phyloP scores from a whole-genome alignment of 1,140 invertebrate genomes.

The Sycophaga agraensis region DNA sequence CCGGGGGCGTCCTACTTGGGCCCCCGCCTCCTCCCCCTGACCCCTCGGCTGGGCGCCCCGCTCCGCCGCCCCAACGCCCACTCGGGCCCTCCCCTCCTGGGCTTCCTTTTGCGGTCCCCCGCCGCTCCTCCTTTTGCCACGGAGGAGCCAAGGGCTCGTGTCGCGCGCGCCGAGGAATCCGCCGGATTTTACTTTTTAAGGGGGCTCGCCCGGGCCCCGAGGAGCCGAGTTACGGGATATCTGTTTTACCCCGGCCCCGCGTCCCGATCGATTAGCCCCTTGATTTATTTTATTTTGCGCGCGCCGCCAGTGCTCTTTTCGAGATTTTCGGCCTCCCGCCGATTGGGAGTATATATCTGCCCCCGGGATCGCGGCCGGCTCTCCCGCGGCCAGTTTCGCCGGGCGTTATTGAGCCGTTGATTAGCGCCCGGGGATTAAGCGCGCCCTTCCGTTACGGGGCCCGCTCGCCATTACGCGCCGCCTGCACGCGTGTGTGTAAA shows the following conservation, averaged over 20 bases:
- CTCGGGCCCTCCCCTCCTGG: conserved; percentile 9
- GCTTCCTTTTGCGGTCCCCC: not conserved
- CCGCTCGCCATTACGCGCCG: too few relatives aligned
- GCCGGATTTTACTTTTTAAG: not conserved
- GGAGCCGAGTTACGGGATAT: conserved; percentile 5
- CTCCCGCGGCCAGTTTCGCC: too few relatives aligned
- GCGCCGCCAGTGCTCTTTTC: too few relatives aligned
- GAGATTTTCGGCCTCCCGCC: too few relatives aligned
- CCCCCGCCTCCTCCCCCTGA: conserved; percentile 27
- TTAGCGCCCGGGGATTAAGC: too few relatives aligned
- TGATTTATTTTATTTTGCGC: conserved; percentile 18
- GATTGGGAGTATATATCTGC: too few relatives aligned
- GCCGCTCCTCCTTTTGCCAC: too few relatives aligned
- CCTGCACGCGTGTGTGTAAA: too few relatives aligned
- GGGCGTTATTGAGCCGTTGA: too few relatives aligned
- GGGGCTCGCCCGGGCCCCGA: not conserved
- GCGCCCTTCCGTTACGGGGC: too few relatives aligned
- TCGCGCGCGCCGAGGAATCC: not conserved
- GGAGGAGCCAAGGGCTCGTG: not conserved
- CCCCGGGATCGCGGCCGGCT: too few relatives aligned
- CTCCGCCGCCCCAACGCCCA: conserved; percentile 32
- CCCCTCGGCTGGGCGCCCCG: not conserved
- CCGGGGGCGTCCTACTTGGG: conserved; percentile 43
- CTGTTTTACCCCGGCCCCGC: not conserved
- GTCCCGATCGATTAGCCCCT: conserved; percentile 5